These are phyloP conservation scores for Dynastes maya DNA, from an alignment of 2,888 invertebrate species.

Conservation along the genomic window DNA sequence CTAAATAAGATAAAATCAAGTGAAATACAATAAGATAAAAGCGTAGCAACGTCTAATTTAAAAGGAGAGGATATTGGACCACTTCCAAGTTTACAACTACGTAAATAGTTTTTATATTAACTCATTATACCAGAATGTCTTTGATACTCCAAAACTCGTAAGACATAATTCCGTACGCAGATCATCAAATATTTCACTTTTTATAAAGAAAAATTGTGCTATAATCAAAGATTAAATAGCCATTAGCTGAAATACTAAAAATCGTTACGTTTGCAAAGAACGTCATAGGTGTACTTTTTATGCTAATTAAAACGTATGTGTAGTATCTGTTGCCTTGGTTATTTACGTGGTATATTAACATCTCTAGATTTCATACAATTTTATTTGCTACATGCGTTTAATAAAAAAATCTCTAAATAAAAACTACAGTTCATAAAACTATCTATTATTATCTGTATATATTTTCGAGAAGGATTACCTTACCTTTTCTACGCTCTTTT, in stretches of 20 bases:
- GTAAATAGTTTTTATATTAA: conserved; percentile 46
- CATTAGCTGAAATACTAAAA: background rate
- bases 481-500: too few relatives aligned
- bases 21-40: conserved; percentile 28
- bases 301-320: background rate
- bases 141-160: conserved; percentile 26
- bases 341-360: background rate
- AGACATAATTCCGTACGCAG: conserved; percentile 19
- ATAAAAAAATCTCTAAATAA: too few relatives aligned
- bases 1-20: conserved; percentile 16
- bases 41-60: conserved; percentile 26
- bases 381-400: too few relatives aligned
- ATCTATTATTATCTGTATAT: too few relatives aligned
- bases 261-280: background rate
- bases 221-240: background rate
- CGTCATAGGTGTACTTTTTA: background rate
- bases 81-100: conserved; percentile 30
- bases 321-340: background rate
- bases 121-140: conserved; percentile 30
- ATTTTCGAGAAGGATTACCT: too few relatives aligned
- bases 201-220: conserved; percentile 8
- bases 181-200: conserved; percentile 21
- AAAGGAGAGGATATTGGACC: conserved; percentile 24
- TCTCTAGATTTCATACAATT: too few relatives aligned
- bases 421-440: too few relatives aligned